Evolutionary conservation across 2,113 vertebrate genomes (phyloP), one percentile per base, ranked within the genome.

Genomic region (Bubo bubo): DNA sequence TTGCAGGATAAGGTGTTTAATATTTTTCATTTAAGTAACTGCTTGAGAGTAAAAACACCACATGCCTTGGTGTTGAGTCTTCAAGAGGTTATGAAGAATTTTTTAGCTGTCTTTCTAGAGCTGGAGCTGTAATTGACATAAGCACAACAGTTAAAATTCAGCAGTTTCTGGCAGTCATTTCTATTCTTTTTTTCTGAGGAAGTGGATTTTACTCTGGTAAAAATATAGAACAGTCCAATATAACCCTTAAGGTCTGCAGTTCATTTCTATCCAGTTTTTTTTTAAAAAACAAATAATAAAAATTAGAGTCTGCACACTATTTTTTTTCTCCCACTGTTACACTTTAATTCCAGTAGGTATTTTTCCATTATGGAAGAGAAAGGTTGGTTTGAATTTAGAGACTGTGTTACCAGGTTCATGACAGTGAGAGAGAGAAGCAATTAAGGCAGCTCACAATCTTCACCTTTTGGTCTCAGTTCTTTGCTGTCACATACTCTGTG

Each of bases 131-230:
- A 91, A 86, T 8, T 93, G 37, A 88, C 35, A 43, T 86, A 94
- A 88, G 59, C 45, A 89, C 35, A 88, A 70, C n/a, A 81, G 56
- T 82, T 96, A 89, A 90, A 95, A 91, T 90, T 62, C 10, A 81
- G 64, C 43, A 7, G 21, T 93, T 96, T 93, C 88, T 88, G 56
- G 39, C 43, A 91, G 39, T 52, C 23, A 45, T 73, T 95, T 81
- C 23, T 86, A 10, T 79, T 71, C 12, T 73, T 81, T 91, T 82
- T 95, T 93, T 64, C 76, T 88, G 68, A 94, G 59, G 60, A 94
- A 97, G 88, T 34, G 68, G 12, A 72, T 90, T 90, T 92, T 86
- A 67, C 59, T 90, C 4, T 49, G 20, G 43, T 83, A 84, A 96
- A 96, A 95, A 81, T 68, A 96, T 43, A 67, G 49, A 56, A 72